A percentile compares a stretch with the other conserved stretches of the same genome.
Conservation (phyloP, 1,140 invertebrate genomes). For the Drosophila tani region DNA sequence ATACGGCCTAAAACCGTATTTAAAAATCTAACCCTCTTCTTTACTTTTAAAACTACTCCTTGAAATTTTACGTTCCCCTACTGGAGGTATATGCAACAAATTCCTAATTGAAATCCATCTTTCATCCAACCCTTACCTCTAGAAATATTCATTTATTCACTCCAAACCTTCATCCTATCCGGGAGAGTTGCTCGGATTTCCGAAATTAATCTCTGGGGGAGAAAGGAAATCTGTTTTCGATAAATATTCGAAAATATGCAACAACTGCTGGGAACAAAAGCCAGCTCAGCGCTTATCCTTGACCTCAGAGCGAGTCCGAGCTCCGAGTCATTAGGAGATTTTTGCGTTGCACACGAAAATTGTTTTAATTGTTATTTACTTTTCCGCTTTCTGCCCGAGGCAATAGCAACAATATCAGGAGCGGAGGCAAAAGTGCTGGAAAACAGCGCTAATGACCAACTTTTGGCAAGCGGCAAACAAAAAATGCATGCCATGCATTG, state of each 20-base stretch:
- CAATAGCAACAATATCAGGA: slow-evolving; percentile 37
- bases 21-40: too few species aligned
- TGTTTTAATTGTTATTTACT: slow-evolving; percentile 80
- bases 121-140: neutral
- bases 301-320: slow-evolving; percentile 53
- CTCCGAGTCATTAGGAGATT: slow-evolving; percentile 70
- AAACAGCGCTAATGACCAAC: slow-evolving; percentile 79
- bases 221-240: slow-evolving; percentile 38
- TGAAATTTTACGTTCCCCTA: neutral
- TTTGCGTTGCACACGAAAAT: slow-evolving; percentile 63
- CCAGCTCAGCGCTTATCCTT: slow-evolving; percentile 61
- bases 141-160: slow-evolving; percentile 12
- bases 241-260: slow-evolving; percentile 67
- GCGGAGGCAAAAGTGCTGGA: slow-evolving; percentile 26
- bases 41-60: neutral
- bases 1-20: too few species aligned
- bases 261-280: slow-evolving; percentile 52
- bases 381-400: slow-evolving; percentile 41
- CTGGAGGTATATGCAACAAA: too few species aligned
- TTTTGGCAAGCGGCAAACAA: slow-evolving; percentile 64
- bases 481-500: slow-evolving; percentile 68
- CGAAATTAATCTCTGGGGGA: slow-evolving; percentile 27
- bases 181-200: neutral
- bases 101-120: slow-evolving; percentile 12
- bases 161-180: slow-evolving; percentile 3